These are phyloP conservation scores for Clavelina lepadiformis DNA, from an alignment of 23 tunicate genomes.

Conservation along the genomic window DNA sequence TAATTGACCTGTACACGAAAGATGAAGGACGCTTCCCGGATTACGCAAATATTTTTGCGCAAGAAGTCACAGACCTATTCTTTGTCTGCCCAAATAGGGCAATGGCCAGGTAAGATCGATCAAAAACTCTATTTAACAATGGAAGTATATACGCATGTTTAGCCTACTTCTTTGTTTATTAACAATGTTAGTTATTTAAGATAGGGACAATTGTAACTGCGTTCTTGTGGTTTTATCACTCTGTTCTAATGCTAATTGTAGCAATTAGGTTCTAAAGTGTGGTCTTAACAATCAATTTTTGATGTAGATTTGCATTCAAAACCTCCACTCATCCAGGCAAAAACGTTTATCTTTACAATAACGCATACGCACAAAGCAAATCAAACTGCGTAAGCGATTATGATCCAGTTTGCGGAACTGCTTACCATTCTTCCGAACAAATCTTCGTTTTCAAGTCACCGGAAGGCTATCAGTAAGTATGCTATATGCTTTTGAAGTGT, in stretches of 20 bases:
- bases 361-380: constrained; percentile 20
- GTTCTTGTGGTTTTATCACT: too few species aligned
- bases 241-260: too few species aligned
- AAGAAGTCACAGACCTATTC: constrained; percentile 39
- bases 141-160: too few species aligned
- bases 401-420: constrained; percentile 57
- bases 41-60: constrained; percentile 25
- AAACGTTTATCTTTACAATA: constrained; percentile 24
- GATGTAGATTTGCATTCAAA: constrained; percentile 5
- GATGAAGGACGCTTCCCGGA: constrained; percentile 2
- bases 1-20: constrained; percentile 13
- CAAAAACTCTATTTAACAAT: too few species aligned
- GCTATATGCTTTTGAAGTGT: too few species aligned
- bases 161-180: too few species aligned
- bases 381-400: constrained; percentile 2
- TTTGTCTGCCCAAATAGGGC: constrained; percentile 63
- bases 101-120: constrained; percentile 50
- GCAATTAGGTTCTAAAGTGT: too few species aligned
- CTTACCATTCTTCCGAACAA: constrained; percentile 69
- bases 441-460: constrained; percentile 54
- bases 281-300: too few species aligned
- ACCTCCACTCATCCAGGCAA: constrained; percentile 2
- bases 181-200: too few species aligned
- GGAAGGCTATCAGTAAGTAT: constrained; percentile 32
- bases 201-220: too few species aligned